A percentile compares a stretch with the other conserved stretches of the same genome.
Conservation (phyloP, 2,797 vertebrate genomes). For the Carduelis carduelis region DNA sequence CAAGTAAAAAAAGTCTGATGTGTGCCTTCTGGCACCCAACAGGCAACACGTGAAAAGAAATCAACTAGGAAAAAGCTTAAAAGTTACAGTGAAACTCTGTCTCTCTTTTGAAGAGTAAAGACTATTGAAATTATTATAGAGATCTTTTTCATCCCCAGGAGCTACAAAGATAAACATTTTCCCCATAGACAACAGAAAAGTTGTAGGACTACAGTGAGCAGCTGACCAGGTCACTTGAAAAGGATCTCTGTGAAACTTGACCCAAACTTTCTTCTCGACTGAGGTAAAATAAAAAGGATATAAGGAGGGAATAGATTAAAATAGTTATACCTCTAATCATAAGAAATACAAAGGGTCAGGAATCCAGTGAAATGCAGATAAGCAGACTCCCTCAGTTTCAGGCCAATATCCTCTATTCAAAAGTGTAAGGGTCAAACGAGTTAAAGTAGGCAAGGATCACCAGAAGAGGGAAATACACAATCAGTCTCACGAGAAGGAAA, state of each 20-base stretch:
- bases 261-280: neutral
- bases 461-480: neutral
- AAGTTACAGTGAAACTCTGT: neutral
- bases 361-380: neutral
- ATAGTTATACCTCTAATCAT: neutral
- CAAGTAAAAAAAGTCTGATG: neutral
- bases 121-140: neutral
- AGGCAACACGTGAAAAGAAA: neutral
- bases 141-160: neutral
- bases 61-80: neutral
- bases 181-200: neutral
- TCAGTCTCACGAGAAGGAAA: neutral
- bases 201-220: neutral
- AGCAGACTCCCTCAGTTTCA: neutral
- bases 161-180: neutral
- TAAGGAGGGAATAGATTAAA: neutral
- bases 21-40: neutral
- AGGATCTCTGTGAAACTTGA: neutral
- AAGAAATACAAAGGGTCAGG: neutral
- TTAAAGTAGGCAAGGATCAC: neutral
- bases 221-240: neutral
- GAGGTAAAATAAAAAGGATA: neutral
- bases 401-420: neutral
- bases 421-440: neutral
- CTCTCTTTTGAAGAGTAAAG: neutral